Base-by-base conservation (phyloP, 2,888 invertebrate species). In the Tachina fera region DNA sequence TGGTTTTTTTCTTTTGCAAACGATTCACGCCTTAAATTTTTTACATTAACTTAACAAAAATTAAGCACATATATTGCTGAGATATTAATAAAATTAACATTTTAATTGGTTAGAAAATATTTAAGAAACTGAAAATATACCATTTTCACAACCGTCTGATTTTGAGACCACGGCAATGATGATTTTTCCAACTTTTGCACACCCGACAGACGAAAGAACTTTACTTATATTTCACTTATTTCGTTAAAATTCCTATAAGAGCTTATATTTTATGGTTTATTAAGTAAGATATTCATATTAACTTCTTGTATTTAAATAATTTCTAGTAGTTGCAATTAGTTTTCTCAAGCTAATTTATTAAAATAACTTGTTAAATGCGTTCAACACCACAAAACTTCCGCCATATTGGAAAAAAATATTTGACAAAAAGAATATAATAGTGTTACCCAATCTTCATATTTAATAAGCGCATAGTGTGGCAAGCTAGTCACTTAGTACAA, bases 1-100 rank as follows among this genome's bases (percentile, higher is more conserved):
- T 83, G 60, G 77, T 78, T 65, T 60, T 63, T 82, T 72, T 84
- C 76, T 75, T 82, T 82, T 83, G 75, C 78, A 86, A 82, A 86
- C 78, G 79, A 86, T 86, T 86, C 85, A 86, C 86, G 86, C 86
- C 86, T 86, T 86, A 86, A 83, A 76, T 84, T 78, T 60, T 41
- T 78, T 53, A 68, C 53, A 58, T 43, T 68, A 31, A 71, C 22
- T 60, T 49, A 16, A 61, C 45, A 41, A 67, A 60, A 43, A 56
- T 49, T 49, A 58, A 72, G 39, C 19, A 49, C 31, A 22, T 49
- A 41, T 10, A 56, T 53, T 31, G 16, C 22, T 22, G 10, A 61
- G n/a, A 1, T 47, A 14, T 56, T 51, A 53, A 16, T n/a, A 43
- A 53, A 41, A 61, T 9, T 43, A 19, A 61, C 16, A 58, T 16